Evolutionary conservation across 2,888 invertebrate genomes (phyloP).

Genomic region (Lepidonotus clava): DNA sequence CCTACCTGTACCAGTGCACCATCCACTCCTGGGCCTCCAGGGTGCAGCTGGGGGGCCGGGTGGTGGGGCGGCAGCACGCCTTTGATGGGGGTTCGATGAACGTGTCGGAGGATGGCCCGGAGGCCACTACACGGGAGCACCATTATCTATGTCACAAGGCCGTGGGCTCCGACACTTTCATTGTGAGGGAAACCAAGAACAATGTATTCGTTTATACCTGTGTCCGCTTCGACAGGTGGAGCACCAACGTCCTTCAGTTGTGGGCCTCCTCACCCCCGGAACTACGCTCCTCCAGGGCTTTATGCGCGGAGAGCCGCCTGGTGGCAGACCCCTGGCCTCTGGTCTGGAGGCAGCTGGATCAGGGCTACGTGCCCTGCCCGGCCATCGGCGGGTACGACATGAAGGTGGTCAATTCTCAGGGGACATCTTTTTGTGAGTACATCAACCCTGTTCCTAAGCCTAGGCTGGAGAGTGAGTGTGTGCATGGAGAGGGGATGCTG

Average conservation of each 20-base stretch:
- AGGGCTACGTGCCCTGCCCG: constrained; percentile 28
- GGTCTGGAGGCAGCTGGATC: background rate
- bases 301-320: background rate
- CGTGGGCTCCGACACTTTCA: background rate
- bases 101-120: background rate
- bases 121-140: background rate
- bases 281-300: background rate
- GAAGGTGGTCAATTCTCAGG: background rate
- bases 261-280: background rate
- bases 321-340: background rate
- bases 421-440: background rate
- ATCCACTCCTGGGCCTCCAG: background rate
- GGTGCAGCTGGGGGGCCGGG: background rate
- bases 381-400: constrained; percentile 24
- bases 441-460: background rate
- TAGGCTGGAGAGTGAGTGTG: constrained; percentile 33
- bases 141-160: background rate
- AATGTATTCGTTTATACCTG: background rate
- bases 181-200: background rate
- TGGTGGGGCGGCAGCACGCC: background rate
- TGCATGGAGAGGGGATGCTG: constrained; percentile 9
- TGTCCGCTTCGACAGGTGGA: constrained; percentile 25
- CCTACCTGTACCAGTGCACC: background rate
- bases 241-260: background rate
- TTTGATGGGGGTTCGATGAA: background rate